Percentiles rank a stretch among this genome's conserved stretches.
These are phyloP conservation scores for Chymomyza costata DNA, from an alignment of 1,140 invertebrate genomes.

Conservation along the genomic window DNA sequence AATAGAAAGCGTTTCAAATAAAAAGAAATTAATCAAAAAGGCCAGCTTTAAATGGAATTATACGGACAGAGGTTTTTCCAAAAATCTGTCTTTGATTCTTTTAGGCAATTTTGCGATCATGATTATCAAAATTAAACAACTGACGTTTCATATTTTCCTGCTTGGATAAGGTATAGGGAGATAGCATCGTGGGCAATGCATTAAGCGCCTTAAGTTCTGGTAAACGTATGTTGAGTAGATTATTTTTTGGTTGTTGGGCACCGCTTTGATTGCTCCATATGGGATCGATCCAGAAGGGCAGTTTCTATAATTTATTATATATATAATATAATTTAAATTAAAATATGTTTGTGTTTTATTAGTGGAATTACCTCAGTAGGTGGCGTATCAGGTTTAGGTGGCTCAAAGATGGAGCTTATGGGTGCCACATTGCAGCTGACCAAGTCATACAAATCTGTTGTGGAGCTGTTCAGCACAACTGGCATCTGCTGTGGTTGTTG, in stretches of 20 bases:
- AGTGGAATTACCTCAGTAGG: constrained; percentile 56
- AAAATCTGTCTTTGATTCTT: constrained; percentile 2
- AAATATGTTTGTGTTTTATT: not conserved
- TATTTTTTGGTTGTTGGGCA: constrained; percentile 26
- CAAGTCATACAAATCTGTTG: constrained; percentile 31
- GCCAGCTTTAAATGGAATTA: too few relatives aligned
- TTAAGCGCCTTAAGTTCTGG: constrained; percentile 54
- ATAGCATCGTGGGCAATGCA: constrained; percentile 53
- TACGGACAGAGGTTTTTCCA: too few relatives aligned
- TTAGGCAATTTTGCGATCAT: constrained; percentile 68
- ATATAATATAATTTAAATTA: too few relatives aligned
- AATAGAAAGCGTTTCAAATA: constrained; percentile 4
- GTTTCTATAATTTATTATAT: constrained; percentile 34
- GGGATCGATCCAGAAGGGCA: constrained; percentile 72
- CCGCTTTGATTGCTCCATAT: constrained; percentile 59
- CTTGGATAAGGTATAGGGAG: constrained; percentile 68
- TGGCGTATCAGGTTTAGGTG: constrained; percentile 76
- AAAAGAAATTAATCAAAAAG: constrained; percentile 1
- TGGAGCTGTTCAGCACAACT: not conserved
- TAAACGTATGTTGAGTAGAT: constrained; percentile 50
- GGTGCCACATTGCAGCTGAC: constrained; percentile 34
- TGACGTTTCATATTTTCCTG: constrained; percentile 66
- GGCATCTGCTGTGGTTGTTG: not conserved
- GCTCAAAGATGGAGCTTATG: constrained; percentile 47
- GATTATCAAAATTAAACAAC: constrained; percentile 63